Conservation (phyloP, 2,797 vertebrate species). For the Pangasius djambal region DNA sequence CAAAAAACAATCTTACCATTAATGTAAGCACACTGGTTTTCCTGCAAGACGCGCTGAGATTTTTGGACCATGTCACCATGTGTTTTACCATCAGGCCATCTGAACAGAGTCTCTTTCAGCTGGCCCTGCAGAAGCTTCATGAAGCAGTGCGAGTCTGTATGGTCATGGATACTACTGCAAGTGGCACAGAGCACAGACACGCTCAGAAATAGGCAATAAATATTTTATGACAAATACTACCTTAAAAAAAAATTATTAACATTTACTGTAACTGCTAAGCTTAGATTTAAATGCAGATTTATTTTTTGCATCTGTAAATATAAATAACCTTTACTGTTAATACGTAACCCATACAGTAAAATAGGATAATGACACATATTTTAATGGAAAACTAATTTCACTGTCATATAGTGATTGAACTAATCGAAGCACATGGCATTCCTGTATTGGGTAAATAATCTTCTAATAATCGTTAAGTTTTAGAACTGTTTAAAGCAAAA, state of each 20-base stretch:
- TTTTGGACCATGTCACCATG: constrained; percentile 85
- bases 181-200: constrained; percentile 59
- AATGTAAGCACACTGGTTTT: constrained; percentile 94
- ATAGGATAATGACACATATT: not conserved
- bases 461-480: not conserved
- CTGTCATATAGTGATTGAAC: not conserved
- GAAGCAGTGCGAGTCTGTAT: constrained; percentile 95
- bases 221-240: not conserved
- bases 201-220: not conserved
- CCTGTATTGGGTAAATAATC: not conserved
- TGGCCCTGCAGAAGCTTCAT: constrained; percentile 96
- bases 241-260: not conserved
- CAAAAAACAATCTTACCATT: constrained; percentile 80
- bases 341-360: not conserved
- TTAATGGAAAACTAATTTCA: not conserved
- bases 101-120: constrained; percentile 92
- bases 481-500: not conserved
- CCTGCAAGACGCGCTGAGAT: constrained; percentile 85
- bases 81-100: constrained; percentile 85
- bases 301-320: not conserved
- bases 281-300: not conserved
- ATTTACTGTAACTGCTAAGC: not conserved
- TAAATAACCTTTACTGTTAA: not conserved
- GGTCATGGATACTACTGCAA: constrained; percentile 97
- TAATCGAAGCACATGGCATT: not conserved